Conservation (phyloP, 2,888 invertebrate species). For the Falcaria lacertinaria region DNA sequence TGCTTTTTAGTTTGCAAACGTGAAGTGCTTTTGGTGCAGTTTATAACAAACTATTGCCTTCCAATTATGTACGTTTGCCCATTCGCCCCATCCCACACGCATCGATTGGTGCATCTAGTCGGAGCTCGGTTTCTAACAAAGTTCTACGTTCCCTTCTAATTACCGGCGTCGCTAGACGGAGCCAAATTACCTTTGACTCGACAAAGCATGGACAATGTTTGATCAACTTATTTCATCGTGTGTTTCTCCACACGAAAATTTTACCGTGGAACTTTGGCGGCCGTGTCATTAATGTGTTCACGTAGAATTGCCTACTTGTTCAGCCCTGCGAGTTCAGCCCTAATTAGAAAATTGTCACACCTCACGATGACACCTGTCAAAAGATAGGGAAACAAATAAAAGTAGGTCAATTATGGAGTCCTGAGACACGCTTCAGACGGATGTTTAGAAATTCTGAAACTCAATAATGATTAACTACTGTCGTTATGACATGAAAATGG, state of each 20-base stretch:
- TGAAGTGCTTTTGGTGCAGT: neutral
- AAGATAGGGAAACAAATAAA: neutral
- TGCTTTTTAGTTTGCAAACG: too few species aligned
- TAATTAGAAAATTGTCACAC: neutral
- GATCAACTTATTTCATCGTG: neutral
- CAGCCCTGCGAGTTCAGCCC: neutral
- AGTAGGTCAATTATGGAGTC: too few species aligned
- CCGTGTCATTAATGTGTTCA: neutral
- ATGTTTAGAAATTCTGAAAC: too few species aligned
- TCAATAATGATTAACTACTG: too few species aligned
- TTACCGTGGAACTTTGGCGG: neutral
- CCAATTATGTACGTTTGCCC: neutral
- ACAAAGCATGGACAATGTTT: constrained; percentile 1
- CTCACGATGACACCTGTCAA: neutral
- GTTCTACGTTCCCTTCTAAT: constrained; percentile 21
- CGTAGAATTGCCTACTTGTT: neutral
- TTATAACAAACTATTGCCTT: neutral
- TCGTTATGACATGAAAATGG: too few species aligned
- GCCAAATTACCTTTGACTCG: constrained; percentile 30
- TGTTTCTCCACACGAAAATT: neutral
- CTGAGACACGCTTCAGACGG: too few species aligned
- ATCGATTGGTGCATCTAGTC: neutral
- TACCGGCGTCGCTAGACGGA: constrained; percentile 22
- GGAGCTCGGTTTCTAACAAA: neutral
- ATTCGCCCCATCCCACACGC: neutral